Base-by-base conservation (phyloP, 2,888 invertebrate species). In the Criorhina ranunculi region DNA sequence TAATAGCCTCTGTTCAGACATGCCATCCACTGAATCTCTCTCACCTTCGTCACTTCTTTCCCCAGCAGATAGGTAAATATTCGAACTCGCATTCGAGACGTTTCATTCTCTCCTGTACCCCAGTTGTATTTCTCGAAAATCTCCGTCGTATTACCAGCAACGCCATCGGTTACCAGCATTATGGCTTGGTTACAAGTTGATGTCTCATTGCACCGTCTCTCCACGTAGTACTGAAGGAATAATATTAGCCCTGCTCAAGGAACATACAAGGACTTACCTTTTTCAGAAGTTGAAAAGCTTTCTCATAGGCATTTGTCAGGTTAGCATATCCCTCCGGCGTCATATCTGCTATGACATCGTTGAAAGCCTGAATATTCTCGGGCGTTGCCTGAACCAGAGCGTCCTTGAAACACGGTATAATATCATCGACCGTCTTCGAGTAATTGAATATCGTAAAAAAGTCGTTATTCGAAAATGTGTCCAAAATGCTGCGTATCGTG, bases 391-490 rank as follows among this genome's bases (percentile, higher is more conserved):
- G 96, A 6, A 99, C 96, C 12, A 99, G 92, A 57, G 94, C 95
- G 67, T 95, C 95, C 51, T 95, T 94, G 90, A 98, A 98, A 91
- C 99, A 99, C 0, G 94, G 93, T 29, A 98, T 96, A 5, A 97
- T 94, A 88, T 96, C 95, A 6, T 93, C 90, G 0, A 96, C 95
- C 0, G 92, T 93, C 46, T 95, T 94, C 88, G 97, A 96, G 88
- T 95, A 96, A 90, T 95, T 95, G 88, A 97, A 95, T 31, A 99
- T 96, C 89, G 98, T 99, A 73, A 99, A 96, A 90, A 96, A 99
- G 92, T 99, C 99, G 91, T 99, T 99, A 90, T 99, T 99, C 6
- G 98, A 98, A 59, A 99, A 94, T 0, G 99, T 99, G 85, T 98
- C 97, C 88, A 99, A 92, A 79, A 99, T 95, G 44, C 96, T 96